Percentiles rank a stretch among this genome's conserved stretches.
These are phyloP conservation scores for Paramormyrops hopkinsi DNA, from an alignment of 2,797 vertebrate species.

Conservation along the genomic window DNA sequence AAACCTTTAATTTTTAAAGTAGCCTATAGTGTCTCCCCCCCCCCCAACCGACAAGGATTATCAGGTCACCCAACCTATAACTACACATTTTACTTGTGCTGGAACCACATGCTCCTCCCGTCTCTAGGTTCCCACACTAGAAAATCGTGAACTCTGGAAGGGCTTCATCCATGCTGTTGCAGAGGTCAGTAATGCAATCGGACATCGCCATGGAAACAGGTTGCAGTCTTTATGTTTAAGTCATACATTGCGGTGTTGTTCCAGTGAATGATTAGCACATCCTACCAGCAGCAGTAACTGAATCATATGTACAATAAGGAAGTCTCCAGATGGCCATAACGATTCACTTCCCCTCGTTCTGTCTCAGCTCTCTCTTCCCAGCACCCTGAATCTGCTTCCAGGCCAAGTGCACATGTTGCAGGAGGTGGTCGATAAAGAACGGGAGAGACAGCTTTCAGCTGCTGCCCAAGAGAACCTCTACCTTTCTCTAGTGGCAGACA, in stretches of 20 bases:
- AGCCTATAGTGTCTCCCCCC: background rate
- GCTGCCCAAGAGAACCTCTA: background rate
- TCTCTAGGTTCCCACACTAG: constrained; percentile 61
- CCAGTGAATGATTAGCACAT: background rate
- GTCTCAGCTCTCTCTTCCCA: constrained; percentile 62
- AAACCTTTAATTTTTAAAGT: background rate
- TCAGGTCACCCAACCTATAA: background rate
- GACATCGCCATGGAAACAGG: background rate
- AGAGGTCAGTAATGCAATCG: constrained; percentile 53
- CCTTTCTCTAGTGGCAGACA: constrained; percentile 26
- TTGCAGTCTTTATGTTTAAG: background rate
- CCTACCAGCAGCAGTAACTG: background rate
- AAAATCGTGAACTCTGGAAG: constrained; percentile 76
- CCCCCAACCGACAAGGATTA: background rate
- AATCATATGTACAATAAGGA: background rate
- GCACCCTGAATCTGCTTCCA: constrained; percentile 66
- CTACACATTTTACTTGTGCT: background rate
- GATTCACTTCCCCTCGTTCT: constrained; percentile 3
- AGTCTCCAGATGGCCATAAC: background rate
- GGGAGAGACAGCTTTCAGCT: constrained; percentile 31
- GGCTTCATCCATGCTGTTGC: constrained; percentile 67
- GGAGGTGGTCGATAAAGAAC: constrained; percentile 61
- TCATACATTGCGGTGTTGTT: background rate
- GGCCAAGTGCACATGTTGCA: constrained; percentile 68
- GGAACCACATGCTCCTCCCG: background rate